Base-by-base conservation (phyloP, 2,797 vertebrate species). In the Pseudochirops corinnae region DNA sequence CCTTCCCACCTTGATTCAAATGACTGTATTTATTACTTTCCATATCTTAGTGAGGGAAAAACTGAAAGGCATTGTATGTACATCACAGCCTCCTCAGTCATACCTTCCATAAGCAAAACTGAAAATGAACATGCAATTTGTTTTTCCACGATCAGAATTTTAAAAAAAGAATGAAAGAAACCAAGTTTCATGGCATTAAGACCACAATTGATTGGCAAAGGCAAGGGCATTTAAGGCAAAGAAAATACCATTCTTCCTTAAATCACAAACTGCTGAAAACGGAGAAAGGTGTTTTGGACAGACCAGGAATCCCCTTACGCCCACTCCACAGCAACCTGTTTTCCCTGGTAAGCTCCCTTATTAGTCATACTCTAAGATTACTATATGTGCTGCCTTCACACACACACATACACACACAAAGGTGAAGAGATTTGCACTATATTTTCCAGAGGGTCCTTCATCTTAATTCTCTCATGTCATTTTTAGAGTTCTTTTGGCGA, bases 1-100 rank as follows among this genome's bases (percentile, higher is more conserved):
- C 97, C 98, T 98, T 98, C 98, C 98, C 97, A 98, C 98, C 21
- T 9, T 98, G 98, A 97, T 97, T 98, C 97, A 98, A 98, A 98
- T 98, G 96, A 97, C 95, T 95, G 94, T 97, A 96, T 98, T 97
- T 97, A 96, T 97, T 95, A 98, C 97, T 98, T 99, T 98, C 98
- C 98, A 10, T 95, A 24, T 97, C 97, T 98, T 31, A 91, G 92
- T 96, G 95, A 97, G 95, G 98, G 98, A 98, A 98, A 98, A 97
- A 98, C 93, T 98, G 98, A 98, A 96, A 98, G 97, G 97, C 96
- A 98, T 98, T 96, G 67, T 91, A 94, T 91, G 95, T 92, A 93
- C 97, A 97, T 98, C 97, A 96, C 67, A 95, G 87, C 93, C 95
- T 60, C 74, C 97, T 87, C 95, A 98, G 97, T 98, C 98, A 98